A percentile compares a stretch with the other conserved stretches of the same genome.
These are phyloP conservation scores for Encarsia formosa DNA, from an alignment of 2,888 invertebrate genomes.

Conservation along the genomic window DNA sequence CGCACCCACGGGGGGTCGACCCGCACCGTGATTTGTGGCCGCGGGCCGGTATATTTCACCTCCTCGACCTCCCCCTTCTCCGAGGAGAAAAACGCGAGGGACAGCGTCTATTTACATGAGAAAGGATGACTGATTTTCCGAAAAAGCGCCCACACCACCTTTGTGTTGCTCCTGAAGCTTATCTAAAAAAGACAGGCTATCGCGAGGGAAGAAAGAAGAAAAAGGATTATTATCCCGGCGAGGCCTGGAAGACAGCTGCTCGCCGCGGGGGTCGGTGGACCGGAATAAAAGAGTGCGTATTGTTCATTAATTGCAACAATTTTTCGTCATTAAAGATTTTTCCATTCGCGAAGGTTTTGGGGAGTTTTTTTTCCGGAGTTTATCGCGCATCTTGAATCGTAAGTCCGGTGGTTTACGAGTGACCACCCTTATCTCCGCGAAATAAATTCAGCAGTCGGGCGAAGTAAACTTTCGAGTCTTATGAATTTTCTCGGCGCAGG, in stretches of 20 bases:
- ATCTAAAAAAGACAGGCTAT: not conserved
- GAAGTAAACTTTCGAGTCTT: constrained; percentile 26
- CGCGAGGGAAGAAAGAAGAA: constrained; percentile 24
- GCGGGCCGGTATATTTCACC: constrained; percentile 52
- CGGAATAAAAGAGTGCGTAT: too few species aligned
- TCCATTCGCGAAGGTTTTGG: constrained; percentile 44
- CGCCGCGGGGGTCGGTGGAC: constrained; percentile 50
- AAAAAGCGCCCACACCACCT: not conserved
- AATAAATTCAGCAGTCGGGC: constrained; percentile 21
- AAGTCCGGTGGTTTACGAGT: constrained; percentile 52
- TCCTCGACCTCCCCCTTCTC: constrained; percentile 31
- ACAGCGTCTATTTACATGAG: constrained; percentile 53
- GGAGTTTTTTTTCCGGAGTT: constrained; percentile 42
- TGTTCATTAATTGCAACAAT: too few species aligned
- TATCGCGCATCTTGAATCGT: constrained; percentile 52
- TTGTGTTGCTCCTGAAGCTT: not conserved
- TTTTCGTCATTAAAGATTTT: too few species aligned
- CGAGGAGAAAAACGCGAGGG: too few species aligned
- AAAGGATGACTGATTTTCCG: constrained; percentile 42
- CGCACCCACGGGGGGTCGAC: constrained; percentile 51
- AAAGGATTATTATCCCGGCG: constrained; percentile 32
- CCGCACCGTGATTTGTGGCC: constrained; percentile 51
- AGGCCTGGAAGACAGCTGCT: constrained; percentile 50
- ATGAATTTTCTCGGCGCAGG: constrained; percentile 27
- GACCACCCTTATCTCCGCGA: constrained; percentile 36